phyloP scores from a whole-genome alignment of 2,113 vertebrate species.

The Peromyscus leucopus region DNA sequence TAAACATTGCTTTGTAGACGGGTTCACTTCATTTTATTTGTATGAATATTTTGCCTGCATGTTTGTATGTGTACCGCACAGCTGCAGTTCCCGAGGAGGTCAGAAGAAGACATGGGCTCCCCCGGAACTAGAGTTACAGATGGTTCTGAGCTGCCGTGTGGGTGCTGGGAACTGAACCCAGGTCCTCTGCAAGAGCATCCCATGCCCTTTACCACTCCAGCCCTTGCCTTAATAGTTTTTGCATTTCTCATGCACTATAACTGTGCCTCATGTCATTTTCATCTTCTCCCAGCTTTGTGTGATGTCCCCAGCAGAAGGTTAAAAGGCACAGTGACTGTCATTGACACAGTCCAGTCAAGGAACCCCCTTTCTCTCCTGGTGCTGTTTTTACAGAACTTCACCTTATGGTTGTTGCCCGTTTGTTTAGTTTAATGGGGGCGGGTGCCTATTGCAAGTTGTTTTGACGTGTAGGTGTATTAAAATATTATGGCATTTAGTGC shows the following conservation, averaged over 20 bases:
- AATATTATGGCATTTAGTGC: conserved; percentile 19
- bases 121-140: not conserved
- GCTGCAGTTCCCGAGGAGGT: not conserved
- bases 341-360: not conserved
- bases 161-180: not conserved
- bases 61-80: not conserved
- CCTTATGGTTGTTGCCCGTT: not conserved
- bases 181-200: not conserved
- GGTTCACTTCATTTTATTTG: not conserved
- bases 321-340: not conserved
- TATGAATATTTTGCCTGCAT: not conserved
- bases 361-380: not conserved
- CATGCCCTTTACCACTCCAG: not conserved
- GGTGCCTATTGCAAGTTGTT: conserved; percentile 24
- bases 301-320: not conserved
- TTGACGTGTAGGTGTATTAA: not conserved
- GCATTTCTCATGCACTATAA: not conserved
- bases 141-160: not conserved
- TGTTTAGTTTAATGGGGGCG: not conserved
- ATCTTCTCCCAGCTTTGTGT: not conserved
- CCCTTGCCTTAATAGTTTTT: not conserved
- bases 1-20: not conserved
- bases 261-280: not conserved
- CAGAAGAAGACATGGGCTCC: not conserved
- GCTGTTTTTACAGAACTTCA: not conserved